Percentiles rank a stretch among this genome's conserved stretches.
These are phyloP conservation scores for Synanthedon tipuliformis DNA, from an alignment of 2,888 invertebrate genomes.

Conservation along the genomic window DNA sequence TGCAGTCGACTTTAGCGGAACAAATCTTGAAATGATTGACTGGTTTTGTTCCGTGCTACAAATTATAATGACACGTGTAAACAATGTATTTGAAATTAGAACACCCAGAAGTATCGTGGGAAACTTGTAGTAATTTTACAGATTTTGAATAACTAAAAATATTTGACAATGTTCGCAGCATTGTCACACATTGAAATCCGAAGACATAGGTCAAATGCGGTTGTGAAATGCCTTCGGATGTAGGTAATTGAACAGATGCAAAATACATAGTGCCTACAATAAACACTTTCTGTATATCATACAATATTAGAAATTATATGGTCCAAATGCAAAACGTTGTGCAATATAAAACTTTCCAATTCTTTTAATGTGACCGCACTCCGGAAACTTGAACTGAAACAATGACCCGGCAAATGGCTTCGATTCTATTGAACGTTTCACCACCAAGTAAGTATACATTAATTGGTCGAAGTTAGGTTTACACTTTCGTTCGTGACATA, in stretches of 20 bases:
- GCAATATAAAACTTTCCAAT: not conserved
- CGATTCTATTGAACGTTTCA: slow-evolving; percentile 25
- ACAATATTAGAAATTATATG: no score
- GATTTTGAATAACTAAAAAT: no score
- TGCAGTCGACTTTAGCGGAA: slow-evolving; percentile 9
- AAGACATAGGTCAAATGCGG: not conserved
- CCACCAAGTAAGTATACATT: slow-evolving; percentile 23
- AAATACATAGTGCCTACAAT: no score
- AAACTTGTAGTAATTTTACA: slow-evolving; percentile 13
- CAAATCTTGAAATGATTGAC: slow-evolving; percentile 22
- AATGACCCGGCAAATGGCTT: slow-evolving; percentile 24
- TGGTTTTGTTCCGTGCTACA: slow-evolving; percentile 32
- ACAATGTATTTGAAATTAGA: slow-evolving; percentile 33
- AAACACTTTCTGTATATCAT: no score
- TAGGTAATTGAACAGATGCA: no score
- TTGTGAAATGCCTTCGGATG: not conserved
- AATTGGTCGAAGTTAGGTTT: not conserved
- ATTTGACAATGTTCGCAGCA: no score
- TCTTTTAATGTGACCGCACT: slow-evolving; percentile 11
- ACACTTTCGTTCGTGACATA: not conserved
- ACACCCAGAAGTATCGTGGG: slow-evolving; percentile 25
- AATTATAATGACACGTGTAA: slow-evolving; percentile 7
- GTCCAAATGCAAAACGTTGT: no score
- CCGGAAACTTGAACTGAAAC: slow-evolving; percentile 30
- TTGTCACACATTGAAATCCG: slow-evolving; percentile 3